Conservation (phyloP, 35 echinoderm and acorn worm genomes). For the Ophiothrix spiculata region DNA sequence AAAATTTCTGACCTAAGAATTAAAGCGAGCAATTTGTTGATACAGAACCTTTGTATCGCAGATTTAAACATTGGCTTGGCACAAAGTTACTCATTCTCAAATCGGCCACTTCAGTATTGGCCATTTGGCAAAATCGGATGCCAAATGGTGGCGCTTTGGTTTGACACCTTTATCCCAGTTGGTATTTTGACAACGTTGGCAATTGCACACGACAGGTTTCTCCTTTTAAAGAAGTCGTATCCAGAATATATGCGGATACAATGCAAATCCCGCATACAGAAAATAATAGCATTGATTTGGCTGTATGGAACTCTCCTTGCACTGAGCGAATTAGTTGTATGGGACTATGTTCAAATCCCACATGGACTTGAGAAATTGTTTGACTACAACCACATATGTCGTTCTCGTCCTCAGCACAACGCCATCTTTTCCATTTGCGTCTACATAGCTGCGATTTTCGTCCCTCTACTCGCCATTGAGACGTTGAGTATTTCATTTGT, state of each 20-base stretch:
- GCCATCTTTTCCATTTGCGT: neutral
- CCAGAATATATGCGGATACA: neutral
- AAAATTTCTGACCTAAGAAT: neutral
- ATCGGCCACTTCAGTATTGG: neutral
- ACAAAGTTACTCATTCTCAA: neutral
- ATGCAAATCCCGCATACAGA: neutral
- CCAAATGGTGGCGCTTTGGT: neutral
- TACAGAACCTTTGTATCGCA: neutral
- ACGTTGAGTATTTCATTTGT: neutral
- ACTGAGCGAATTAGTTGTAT: neutral
- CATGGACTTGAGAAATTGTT: neutral
- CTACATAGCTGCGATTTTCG: neutral
- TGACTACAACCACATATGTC: neutral
- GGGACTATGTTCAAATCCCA: neutral
- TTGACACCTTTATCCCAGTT: neutral
- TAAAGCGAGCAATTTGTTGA: neutral
- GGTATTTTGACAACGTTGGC: neutral
- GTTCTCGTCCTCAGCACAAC: neutral
- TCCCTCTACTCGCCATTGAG: neutral
- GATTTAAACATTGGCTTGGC: neutral
- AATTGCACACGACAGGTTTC: neutral
- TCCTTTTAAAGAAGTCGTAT: neutral
- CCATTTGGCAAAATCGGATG: neutral
- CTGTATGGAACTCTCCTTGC: neutral
- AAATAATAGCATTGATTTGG: neutral